These are phyloP conservation scores for Platygyra sinensis DNA, from an alignment of 64 coral and sea anemone genomes.

Conservation along the genomic window DNA sequence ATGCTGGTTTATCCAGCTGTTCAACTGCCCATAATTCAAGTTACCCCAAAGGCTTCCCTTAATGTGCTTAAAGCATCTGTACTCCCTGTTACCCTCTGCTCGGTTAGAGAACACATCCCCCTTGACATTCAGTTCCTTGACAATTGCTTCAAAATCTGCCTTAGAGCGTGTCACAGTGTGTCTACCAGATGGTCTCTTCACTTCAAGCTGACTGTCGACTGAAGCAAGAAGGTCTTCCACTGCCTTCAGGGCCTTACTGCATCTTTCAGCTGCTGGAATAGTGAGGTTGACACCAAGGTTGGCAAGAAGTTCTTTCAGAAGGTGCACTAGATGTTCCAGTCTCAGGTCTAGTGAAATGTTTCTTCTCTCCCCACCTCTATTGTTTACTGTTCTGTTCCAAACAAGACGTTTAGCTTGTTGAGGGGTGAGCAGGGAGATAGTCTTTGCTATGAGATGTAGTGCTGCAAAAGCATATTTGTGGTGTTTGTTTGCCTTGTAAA, in stretches of 20 bases:
- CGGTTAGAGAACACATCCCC: conserved; percentile 60
- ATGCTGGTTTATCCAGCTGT: too few species aligned
- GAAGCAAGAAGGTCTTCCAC: conserved; percentile 63
- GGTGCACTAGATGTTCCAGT: conserved; percentile 48
- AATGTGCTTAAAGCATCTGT: too few species aligned
- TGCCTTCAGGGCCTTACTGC: conserved; percentile 62
- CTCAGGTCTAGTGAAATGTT: too few species aligned
- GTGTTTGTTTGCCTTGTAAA: conserved; percentile 22
- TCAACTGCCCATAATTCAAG: too few species aligned
- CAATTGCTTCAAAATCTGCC: conserved; percentile 44
- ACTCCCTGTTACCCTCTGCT: too few species aligned
- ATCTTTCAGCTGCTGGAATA: conserved; percentile 32
- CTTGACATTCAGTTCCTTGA: conserved; percentile 51
- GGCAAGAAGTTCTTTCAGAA: conserved; percentile 56
- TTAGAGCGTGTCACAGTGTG: conserved; percentile 58
- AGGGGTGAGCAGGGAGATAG: conserved; percentile 23
- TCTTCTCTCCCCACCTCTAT: too few species aligned
- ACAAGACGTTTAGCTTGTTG: too few species aligned
- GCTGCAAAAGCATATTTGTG: conserved; percentile 55
- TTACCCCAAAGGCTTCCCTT: too few species aligned
- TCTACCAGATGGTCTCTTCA: conserved; percentile 56
- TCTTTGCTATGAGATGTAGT: conserved; percentile 18
- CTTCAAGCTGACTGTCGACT: conserved; percentile 39
- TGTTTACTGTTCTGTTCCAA: too few species aligned
- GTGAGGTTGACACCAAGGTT: conserved; percentile 52